Base-by-base conservation (phyloP, 2,888 invertebrate species). In the Eubasilissa splendida region DNA sequence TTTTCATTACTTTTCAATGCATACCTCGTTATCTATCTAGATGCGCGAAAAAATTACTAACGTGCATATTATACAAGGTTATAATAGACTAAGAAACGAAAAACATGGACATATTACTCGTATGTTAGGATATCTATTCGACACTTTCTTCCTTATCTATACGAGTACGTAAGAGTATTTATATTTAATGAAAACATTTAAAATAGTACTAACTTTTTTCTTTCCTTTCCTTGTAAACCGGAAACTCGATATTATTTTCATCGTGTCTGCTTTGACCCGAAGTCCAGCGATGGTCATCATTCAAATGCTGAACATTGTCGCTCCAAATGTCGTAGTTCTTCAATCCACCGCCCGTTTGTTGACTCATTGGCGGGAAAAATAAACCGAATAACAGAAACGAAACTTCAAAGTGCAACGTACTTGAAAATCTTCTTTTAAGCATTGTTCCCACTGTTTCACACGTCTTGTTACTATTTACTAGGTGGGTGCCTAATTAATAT, bases 321-420 rank as follows among this genome's bases (percentile, higher is more conserved):
- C 75, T 79, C 83, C 83, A 83, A 56, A 83, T 83, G 53, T 83
- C 82, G 42, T 83, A 82, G 76, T 77, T 65, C 42, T 75, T 76
- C n/a, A 42, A 14, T 7, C 73, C 56, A 1, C 65, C 33, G 14
- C 73, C 63, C 14, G 71, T 42, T 50, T 33, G 42, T 5, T 77
- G 77, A 59, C 77, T 77, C 65, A 80, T 70, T 9, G 78, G 81
- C 75, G 81, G 70, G 70, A 81, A 81, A 78, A 78, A 75, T 14
- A 78, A 70, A n/a, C 74, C 54, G 50, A 54, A 52, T 50, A 75
- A 60, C 50, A 66, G 31, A 79, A 73, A 56, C 53, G 14, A 79
- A 59, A 53, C 14, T 65, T 76, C 54, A 65, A 76, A 54, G 33
- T 53, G 12, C 52, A 76, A 74, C 10, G 12, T 50, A 75, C 65